These are phyloP conservation scores for Sandelia bainsii DNA, from an alignment of 2,797 vertebrate genomes.

Conservation along the genomic window DNA sequence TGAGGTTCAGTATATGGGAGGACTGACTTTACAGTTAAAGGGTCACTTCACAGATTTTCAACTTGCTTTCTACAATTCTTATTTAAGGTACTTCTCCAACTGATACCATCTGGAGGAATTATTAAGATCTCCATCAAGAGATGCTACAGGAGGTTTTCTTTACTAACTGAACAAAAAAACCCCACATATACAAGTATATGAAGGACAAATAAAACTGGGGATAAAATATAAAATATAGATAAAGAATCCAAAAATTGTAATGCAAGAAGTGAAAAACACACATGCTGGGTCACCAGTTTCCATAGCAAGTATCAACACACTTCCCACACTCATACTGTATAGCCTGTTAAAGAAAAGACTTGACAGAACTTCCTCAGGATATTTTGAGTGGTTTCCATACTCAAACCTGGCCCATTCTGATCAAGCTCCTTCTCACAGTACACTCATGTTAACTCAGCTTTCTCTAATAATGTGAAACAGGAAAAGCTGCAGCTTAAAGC, in stretches of 20 bases:
- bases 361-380: conserved; percentile 54
- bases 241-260: neutral
- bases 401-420: conserved; percentile 51
- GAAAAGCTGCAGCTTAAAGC: conserved; percentile 67
- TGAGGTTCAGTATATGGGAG: too few relatives aligned
- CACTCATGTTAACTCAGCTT: conserved; percentile 53
- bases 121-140: too few relatives aligned
- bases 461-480: conserved; percentile 70
- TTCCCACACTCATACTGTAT: conserved; percentile 2
- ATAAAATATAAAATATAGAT: neutral
- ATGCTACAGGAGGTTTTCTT: too few relatives aligned
- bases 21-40: too few relatives aligned
- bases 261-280: neutral
- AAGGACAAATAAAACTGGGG: too few relatives aligned
- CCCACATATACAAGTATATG: neutral
- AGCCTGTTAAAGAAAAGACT: conserved; percentile 14
- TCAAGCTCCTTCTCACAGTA: conserved; percentile 50
- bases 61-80: too few relatives aligned
- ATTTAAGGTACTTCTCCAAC: too few relatives aligned
- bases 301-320: neutral
- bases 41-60: too few relatives aligned
- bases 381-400: conserved; percentile 49
- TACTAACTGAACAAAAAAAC: too few relatives aligned
- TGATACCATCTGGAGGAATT: too few relatives aligned
- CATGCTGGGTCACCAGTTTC: neutral